A percentile compares a stretch with the other conserved stretches of the same genome.
phyloP scores from a whole-genome alignment of 2,113 vertebrate species.

The Carassius gibelio region DNA sequence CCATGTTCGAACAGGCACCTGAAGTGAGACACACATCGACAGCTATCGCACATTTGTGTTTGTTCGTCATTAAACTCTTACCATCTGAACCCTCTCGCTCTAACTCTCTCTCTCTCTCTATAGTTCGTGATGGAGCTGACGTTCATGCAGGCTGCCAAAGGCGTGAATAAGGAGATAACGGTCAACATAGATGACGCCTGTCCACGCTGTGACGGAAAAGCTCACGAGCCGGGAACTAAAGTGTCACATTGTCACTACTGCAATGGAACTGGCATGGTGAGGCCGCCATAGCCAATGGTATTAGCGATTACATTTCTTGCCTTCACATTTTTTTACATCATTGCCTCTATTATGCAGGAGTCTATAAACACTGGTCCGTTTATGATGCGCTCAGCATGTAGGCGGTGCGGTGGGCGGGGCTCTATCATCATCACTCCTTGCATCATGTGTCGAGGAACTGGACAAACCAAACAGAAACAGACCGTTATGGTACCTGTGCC shows the following conservation, averaged over 20 bases:
- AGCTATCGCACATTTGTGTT: neutral
- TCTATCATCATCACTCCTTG: conserved; percentile 85
- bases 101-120: conserved; percentile 5
- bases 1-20: conserved; percentile 88
- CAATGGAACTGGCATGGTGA: conserved; percentile 92
- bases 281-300: neutral
- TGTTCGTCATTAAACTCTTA: neutral
- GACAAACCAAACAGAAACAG: conserved; percentile 92
- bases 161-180: conserved; percentile 93
- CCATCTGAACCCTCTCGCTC: neutral
- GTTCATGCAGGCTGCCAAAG: conserved; percentile 94
- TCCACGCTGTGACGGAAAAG: conserved; percentile 86
- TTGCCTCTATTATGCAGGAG: conserved; percentile 75
- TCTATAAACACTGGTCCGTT: conserved; percentile 93
- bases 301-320: neutral
- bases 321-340: neutral
- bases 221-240: conserved; percentile 89
- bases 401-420: conserved; percentile 88
- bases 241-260: conserved; percentile 88
- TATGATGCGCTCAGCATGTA: conserved; percentile 93
- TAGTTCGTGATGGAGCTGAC: conserved; percentile 96
- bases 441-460: conserved; percentile 80
- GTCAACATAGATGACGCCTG: conserved; percentile 86
- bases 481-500: conserved; percentile 90
- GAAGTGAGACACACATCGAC: conserved; percentile 77